Evolutionary conservation across 2,113 vertebrate species (phyloP).

Genomic region (Protobothrops flavoviridis): DNA sequence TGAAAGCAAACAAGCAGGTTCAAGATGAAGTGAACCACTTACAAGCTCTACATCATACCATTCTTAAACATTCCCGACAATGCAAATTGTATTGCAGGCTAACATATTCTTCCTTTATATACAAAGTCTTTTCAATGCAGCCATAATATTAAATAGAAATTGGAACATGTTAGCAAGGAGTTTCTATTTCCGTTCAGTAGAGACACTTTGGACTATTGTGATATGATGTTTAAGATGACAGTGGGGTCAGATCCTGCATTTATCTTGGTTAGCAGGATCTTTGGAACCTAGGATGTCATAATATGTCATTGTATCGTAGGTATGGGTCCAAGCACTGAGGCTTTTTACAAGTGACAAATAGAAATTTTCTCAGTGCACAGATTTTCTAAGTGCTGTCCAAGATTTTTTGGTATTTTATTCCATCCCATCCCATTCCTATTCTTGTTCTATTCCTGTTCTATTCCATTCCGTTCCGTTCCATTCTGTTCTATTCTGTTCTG

Average conservation of each 20-base stretch:
- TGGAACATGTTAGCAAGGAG: background rate
- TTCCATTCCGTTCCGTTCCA: no score
- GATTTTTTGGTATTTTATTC: background rate
- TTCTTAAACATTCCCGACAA: background rate
- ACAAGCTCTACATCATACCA: background rate
- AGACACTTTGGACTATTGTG: background rate
- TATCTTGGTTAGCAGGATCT: background rate
- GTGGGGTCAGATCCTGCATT: background rate
- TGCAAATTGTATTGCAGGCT: background rate
- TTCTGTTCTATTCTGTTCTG: no score
- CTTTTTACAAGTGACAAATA: background rate
- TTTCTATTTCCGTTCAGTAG: background rate
- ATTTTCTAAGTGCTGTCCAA: background rate
- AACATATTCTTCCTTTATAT: background rate
- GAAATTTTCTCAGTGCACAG: background rate
- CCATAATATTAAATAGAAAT: background rate
- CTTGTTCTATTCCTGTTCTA: no score
- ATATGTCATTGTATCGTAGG: background rate
- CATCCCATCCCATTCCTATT: background rate
- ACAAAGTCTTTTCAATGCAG: background rate
- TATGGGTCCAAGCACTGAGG: background rate
- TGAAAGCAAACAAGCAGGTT: background rate
- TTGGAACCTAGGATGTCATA: background rate
- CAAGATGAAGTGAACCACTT: background rate
- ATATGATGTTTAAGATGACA: background rate